These are phyloP conservation scores for Drosophila borborema DNA, from an alignment of 2,888 invertebrate species.

Conservation along the genomic window DNA sequence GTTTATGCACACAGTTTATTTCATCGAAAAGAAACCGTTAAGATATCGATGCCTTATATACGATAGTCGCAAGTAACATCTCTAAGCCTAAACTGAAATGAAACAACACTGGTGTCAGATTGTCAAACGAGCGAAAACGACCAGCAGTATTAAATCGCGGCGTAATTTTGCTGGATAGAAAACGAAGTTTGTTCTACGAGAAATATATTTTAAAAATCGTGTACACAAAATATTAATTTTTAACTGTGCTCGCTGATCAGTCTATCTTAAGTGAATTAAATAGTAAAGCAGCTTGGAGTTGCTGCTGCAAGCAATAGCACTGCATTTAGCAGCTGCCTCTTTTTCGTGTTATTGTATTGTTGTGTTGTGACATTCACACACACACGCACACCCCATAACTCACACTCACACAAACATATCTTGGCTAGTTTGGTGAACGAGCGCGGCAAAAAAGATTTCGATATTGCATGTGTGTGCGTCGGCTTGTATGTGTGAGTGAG, in stretches of 20 bases:
- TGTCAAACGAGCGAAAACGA: constrained; percentile 48
- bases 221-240: neutral
- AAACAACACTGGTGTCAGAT: constrained; percentile 45
- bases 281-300: constrained; percentile 6
- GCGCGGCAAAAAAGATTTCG: constrained; percentile 63
- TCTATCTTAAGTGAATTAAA: constrained; percentile 19
- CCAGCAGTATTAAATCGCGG: constrained; percentile 29
- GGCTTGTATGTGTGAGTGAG: constrained; percentile 31
- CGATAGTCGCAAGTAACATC: constrained; percentile 15
- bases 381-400: constrained; percentile 5
- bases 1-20: neutral
- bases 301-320: constrained; percentile 38
- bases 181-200: constrained; percentile 28
- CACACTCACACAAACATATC: constrained; percentile 18
- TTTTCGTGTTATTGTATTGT: constrained; percentile 37
- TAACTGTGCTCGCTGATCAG: neutral
- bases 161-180: constrained; percentile 40
- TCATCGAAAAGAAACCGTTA: neutral
- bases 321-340: constrained; percentile 68
- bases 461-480: constrained; percentile 34
- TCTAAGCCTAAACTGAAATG: constrained; percentile 2
- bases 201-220: constrained; percentile 10
- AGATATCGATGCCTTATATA: constrained; percentile 15
- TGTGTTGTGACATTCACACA: constrained; percentile 46
- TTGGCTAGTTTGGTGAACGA: constrained; percentile 56